These are phyloP conservation scores for Antigone vipio DNA, from an alignment of 2,113 vertebrate genomes.

Conservation along the genomic window DNA sequence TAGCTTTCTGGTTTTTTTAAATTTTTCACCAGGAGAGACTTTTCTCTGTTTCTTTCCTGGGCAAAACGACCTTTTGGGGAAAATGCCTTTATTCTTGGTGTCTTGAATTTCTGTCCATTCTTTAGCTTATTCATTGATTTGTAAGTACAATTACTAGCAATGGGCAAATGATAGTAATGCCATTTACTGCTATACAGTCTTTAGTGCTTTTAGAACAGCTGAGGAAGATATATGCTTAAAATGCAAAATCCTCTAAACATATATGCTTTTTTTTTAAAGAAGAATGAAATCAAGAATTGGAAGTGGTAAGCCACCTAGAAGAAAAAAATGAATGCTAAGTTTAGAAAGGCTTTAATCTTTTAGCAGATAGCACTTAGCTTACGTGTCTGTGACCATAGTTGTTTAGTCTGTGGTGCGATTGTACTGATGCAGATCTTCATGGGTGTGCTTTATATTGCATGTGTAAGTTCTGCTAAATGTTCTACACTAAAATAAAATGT, in stretches of 20 bases:
- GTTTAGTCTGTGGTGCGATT: not conserved
- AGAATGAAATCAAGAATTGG: not conserved
- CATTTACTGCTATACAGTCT: not conserved
- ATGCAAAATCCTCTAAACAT: not conserved
- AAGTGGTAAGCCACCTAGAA: not conserved
- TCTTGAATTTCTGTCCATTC: not conserved
- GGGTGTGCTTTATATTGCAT: not conserved
- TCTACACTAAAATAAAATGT: not conserved
- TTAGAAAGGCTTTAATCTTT: not conserved
- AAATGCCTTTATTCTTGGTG: not conserved
- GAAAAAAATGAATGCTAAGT: not conserved
- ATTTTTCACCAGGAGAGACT: not conserved
- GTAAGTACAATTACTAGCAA: not conserved
- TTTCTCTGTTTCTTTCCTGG: not conserved
- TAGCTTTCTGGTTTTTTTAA: not conserved
- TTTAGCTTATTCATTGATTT: not conserved
- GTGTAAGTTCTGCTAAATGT: not conserved
- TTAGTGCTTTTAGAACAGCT: not conserved
- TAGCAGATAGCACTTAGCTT: not conserved
- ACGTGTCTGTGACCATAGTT: not conserved
- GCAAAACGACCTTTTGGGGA: not conserved
- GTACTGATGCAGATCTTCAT: not conserved
- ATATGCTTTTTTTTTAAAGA: not conserved
- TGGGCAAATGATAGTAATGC: not conserved
- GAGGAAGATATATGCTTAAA: not conserved